Evolutionary conservation across 2,113 vertebrate species (phyloP).

Genomic region (Hemicordylus capensis): DNA sequence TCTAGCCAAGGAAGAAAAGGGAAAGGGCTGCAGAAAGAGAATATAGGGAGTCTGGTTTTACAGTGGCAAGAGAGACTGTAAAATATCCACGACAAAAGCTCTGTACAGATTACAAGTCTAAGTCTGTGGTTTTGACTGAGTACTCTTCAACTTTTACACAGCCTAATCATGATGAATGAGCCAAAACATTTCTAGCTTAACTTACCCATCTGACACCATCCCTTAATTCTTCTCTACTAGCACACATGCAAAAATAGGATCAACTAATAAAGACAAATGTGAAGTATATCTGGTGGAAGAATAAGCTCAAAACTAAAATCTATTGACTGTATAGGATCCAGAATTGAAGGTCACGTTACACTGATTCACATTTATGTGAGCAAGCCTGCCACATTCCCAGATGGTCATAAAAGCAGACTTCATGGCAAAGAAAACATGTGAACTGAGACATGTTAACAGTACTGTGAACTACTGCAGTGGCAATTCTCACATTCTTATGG

Average conservation of each 20-base stretch:
- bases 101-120: neutral
- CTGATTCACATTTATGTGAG: too few species aligned
- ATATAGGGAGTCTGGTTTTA: neutral
- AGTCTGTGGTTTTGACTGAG: slow-evolving; percentile 26
- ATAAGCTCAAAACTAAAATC: too few species aligned
- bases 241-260: neutral
- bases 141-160: neutral
- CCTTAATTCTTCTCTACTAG: slow-evolving; percentile 8
- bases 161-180: slow-evolving; percentile 19
- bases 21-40: neutral
- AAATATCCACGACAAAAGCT: slow-evolving; percentile 12
- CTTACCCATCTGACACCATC: neutral
- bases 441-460: too few species aligned
- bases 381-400: too few species aligned
- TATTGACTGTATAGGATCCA: too few species aligned
- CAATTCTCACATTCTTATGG: too few species aligned
- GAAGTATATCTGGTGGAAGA: too few species aligned
- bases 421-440: too few species aligned
- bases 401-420: too few species aligned
- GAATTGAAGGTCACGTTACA: too few species aligned
- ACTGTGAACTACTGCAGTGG: too few species aligned
- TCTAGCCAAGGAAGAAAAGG: neutral
- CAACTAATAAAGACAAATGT: too few species aligned
- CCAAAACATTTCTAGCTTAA: slow-evolving; percentile 16
- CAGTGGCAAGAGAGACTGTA: fast-evolving